These are phyloP conservation scores for Hemicordylus capensis DNA, from an alignment of 2,113 vertebrate species.

Conservation along the genomic window DNA sequence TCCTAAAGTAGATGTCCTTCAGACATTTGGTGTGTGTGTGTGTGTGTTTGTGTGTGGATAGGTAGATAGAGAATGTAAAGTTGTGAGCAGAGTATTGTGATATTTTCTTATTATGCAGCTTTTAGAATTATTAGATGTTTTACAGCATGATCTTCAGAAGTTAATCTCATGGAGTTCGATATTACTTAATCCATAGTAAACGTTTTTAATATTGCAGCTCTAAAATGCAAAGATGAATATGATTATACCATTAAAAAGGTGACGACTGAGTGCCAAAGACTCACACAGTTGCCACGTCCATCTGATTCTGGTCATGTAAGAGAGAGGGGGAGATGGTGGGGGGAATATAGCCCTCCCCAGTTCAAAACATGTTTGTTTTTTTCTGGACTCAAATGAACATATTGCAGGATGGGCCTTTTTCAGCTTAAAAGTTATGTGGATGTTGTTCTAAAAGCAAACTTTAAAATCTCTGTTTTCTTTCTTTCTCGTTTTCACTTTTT, in stretches of 20 bases:
- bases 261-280: too few relatives aligned
- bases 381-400: neutral
- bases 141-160: neutral
- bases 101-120: neutral
- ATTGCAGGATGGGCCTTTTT: neutral
- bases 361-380: neutral
- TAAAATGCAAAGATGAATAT: neutral
- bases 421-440: constrained; percentile 31
- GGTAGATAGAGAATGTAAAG: too few relatives aligned
- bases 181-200: neutral
- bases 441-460: constrained; percentile 25
- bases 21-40: too few relatives aligned
- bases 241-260: neutral
- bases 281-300: too few relatives aligned
- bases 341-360: too few relatives aligned
- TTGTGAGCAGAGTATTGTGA: neutral
- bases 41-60: too few relatives aligned
- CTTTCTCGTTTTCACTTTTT: constrained; percentile 49
- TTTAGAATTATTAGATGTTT: neutral
- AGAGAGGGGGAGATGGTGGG: too few relatives aligned
- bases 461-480: constrained; percentile 49
- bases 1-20: neutral
- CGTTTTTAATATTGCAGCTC: neutral
- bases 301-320: too few relatives aligned
- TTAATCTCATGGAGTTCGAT: neutral